A percentile compares a stretch with the other conserved stretches of the same genome.
Conservation (phyloP, 1,140 invertebrate species). For the Ctenoplectra terminalis region DNA sequence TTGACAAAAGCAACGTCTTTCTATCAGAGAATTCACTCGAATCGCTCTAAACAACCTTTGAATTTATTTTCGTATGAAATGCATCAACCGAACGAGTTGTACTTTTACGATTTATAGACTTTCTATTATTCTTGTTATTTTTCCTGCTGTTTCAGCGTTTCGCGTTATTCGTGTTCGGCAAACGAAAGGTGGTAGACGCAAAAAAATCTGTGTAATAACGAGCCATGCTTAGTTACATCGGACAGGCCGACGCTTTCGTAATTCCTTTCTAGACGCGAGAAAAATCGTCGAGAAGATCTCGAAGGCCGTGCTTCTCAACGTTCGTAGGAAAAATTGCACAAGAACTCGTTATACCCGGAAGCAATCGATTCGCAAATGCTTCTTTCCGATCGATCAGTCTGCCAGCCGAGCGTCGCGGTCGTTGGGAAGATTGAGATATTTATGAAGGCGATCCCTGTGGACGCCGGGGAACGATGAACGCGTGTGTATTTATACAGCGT, state of each 20-base stretch:
- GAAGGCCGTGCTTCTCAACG: background rate
- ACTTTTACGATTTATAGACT: too few relatives aligned
- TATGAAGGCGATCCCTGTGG: conserved; percentile 63
- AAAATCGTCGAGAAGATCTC: conserved; percentile 28
- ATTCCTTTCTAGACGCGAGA: conserved; percentile 38
- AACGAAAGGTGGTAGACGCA: background rate
- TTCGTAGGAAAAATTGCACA: conserved; percentile 26
- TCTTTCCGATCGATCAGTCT: conserved; percentile 58
- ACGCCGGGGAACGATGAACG: background rate
- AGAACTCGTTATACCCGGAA: conserved; percentile 37
- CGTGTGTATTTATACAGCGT: background rate
- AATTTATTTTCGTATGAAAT: background rate
- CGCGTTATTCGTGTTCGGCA: background rate
- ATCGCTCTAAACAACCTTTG: background rate
- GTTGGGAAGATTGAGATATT: conserved; percentile 61
- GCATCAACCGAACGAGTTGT: too few relatives aligned
- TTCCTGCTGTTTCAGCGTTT: too few relatives aligned
- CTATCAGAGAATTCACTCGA: background rate
- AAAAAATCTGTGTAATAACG: conserved; percentile 24
- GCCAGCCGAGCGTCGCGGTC: conserved; percentile 20
- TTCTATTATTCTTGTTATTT: too few relatives aligned
- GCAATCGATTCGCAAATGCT: conserved; percentile 41
- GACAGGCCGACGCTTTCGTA: conserved; percentile 24
- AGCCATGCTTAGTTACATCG: conserved; percentile 30
- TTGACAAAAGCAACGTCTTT: background rate